Conservation (phyloP, 2,797 vertebrate genomes). For the Hirundo rustica region DNA sequence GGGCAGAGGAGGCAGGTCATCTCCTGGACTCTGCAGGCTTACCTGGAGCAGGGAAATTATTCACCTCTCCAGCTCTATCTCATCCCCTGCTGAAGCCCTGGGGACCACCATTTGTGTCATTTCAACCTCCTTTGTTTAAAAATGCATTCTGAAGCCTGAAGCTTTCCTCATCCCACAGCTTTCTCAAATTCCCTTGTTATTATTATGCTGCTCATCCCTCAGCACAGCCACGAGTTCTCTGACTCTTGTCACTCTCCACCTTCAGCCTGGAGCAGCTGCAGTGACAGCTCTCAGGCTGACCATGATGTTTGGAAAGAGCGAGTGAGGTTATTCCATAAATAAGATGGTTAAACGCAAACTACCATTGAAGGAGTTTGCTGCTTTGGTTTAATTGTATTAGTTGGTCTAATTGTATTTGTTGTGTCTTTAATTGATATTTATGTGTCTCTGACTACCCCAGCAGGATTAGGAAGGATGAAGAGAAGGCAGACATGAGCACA, state of each 20-base stretch:
- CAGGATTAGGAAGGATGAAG: not conserved
- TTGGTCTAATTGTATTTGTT: not conserved
- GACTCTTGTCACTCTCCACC: not conserved
- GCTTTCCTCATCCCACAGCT: not conserved
- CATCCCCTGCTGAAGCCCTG: not conserved
- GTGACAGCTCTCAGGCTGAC: fast-evolving
- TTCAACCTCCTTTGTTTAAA: not conserved
- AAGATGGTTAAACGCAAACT: not conserved
- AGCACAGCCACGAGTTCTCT: not conserved
- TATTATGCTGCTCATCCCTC: not conserved
- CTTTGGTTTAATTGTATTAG: not conserved
- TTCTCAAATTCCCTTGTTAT: not conserved
- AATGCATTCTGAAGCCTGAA: not conserved
- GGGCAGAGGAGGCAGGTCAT: not conserved
- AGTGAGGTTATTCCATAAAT: not conserved
- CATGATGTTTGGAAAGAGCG: not conserved
- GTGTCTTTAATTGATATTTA: constrained; percentile 18
- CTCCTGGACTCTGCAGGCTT: not conserved
- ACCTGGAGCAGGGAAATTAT: not conserved
- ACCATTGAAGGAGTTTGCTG: not conserved
- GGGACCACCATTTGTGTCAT: not conserved
- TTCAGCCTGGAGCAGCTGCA: not conserved
- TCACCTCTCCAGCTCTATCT: not conserved
- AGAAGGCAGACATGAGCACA: not conserved
- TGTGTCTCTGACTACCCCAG: not conserved